Conservation (phyloP, 2,113 vertebrate genomes). For the Dicerorhinus sumatrensis region DNA sequence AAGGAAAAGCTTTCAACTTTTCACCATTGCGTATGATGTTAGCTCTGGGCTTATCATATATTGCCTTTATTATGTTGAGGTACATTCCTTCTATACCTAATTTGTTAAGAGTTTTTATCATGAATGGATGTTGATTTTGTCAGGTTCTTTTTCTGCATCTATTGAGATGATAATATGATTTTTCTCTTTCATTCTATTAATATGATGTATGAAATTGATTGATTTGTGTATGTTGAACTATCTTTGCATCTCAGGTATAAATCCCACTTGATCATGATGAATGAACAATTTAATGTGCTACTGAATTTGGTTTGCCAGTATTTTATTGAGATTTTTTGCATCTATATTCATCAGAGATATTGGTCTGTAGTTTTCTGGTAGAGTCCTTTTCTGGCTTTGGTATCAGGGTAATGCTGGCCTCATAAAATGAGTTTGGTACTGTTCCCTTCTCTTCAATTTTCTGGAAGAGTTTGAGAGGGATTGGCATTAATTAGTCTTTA, state of each 20-base stretch:
- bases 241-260: not conserved
- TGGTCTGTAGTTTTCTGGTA: not conserved
- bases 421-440: not conserved
- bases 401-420: not conserved
- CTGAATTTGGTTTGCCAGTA: not conserved
- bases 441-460: not conserved
- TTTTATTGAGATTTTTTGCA: not conserved
- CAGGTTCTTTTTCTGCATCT: not conserved
- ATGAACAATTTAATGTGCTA: not conserved
- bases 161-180: not conserved
- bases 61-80: not conserved
- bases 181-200: not conserved
- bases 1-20: not conserved
- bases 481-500: not conserved
- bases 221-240: not conserved
- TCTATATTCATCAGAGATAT: not conserved
- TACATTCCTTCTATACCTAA: not conserved
- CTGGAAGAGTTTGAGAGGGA: not conserved
- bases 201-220: not conserved
- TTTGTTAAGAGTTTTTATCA: not conserved
- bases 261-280: not conserved
- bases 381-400: not conserved
- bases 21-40: not conserved
- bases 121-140: not conserved
- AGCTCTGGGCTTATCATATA: not conserved